Conservation (phyloP, 1,140 invertebrate genomes). For the Lordiphosa mommai region DNA sequence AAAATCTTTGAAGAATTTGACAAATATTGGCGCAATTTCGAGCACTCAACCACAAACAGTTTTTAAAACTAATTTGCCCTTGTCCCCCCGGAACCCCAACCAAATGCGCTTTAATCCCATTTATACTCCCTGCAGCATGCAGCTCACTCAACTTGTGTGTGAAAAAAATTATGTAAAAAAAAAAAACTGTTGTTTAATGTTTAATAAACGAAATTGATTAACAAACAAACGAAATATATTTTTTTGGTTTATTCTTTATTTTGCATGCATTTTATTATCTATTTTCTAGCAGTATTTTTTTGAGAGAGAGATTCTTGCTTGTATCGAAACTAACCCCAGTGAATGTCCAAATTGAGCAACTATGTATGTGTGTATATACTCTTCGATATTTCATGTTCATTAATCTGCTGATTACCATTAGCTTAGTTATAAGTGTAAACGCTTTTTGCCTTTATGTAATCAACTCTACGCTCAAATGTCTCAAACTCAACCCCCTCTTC, state of each 20-base stretch:
- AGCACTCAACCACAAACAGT: conserved; percentile 25
- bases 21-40: conserved; percentile 76
- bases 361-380: no score
- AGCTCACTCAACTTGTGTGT: conserved; percentile 23
- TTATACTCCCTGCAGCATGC: conserved; percentile 46
- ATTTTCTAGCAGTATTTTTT: conserved; percentile 18
- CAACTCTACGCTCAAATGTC: conserved; percentile 28
- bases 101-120: not conserved
- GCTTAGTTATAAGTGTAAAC: no score
- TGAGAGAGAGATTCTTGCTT: conserved; percentile 14
- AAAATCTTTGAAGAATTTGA: conserved; percentile 74
- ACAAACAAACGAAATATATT: conserved; percentile 41
- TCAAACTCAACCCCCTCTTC: conserved; percentile 5
- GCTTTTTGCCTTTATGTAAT: conserved; percentile 11
- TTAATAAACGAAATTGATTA: conserved; percentile 71
- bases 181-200: conserved; percentile 56
- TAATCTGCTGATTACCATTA: no score
- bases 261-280: conserved; percentile 42
- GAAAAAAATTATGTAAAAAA: conserved; percentile 24
- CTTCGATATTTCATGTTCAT: no score
- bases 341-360: no score
- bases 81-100: no score
- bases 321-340: no score
- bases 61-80: conserved; percentile 46
- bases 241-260: conserved; percentile 50